Evolutionary conservation across 2,888 invertebrate genomes (phyloP).

Genomic region (Lochmaea crataegi): DNA sequence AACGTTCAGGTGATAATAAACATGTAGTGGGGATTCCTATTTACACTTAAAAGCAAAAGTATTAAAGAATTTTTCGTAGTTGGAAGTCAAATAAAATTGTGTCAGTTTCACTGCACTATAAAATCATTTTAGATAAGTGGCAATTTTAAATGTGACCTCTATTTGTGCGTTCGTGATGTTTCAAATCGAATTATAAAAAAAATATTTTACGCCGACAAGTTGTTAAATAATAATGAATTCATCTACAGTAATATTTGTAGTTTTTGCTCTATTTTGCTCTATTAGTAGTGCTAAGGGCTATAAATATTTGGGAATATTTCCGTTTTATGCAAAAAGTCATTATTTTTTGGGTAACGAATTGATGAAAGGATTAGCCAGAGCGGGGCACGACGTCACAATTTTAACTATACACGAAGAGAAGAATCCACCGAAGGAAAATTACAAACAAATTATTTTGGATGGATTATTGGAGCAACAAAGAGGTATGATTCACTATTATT

Average conservation of each 20-base stretch:
- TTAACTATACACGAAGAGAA: constrained; percentile 25
- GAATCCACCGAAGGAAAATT: constrained; percentile 38
- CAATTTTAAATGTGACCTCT: neutral
- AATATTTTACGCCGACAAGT: neutral
- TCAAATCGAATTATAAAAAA: neutral
- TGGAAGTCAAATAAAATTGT: no score
- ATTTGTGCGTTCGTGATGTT: neutral
- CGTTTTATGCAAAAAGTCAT: constrained; percentile 21
- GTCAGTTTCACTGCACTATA: no score
- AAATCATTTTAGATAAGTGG: no score
- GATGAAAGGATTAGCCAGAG: constrained; percentile 28
- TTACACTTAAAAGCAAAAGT: no score
- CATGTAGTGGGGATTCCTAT: no score
- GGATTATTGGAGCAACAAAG: constrained; percentile 14
- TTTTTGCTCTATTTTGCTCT: neutral
- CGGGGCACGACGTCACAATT: constrained; percentile 29
- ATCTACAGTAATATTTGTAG: neutral
- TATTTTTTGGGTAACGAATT: constrained; percentile 29
- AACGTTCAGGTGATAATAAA: no score
- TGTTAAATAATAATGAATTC: neutral
- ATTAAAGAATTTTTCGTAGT: no score
- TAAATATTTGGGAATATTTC: constrained; percentile 30
- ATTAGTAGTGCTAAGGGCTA: neutral
- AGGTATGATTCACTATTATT: constrained; percentile 4
- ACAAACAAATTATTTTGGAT: constrained; percentile 32